phyloP scores from a whole-genome alignment of 1,140 invertebrate species.

The Drosophila erecta region DNA sequence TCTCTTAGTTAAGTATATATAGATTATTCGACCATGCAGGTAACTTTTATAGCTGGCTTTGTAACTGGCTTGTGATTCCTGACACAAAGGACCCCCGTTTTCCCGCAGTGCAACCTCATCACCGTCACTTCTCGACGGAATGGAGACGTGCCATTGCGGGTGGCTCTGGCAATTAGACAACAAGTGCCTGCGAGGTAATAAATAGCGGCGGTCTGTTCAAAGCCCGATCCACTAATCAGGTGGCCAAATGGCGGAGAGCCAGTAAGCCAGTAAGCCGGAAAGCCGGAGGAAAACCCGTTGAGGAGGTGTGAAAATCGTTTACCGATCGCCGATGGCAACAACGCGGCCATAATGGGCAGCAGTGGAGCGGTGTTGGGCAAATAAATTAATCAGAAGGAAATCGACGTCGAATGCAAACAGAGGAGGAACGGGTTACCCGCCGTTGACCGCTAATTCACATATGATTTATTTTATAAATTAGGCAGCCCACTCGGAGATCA shows the following conservation, averaged over 20 bases:
- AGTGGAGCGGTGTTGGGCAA: constrained; percentile 47
- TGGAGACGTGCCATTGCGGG: constrained; percentile 69
- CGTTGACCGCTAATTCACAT: constrained; percentile 72
- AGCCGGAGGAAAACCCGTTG: constrained; percentile 28
- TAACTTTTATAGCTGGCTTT: too few relatives aligned
- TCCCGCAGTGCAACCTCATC: constrained; percentile 20
- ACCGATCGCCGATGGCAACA: constrained; percentile 48
- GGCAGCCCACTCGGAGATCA: constrained; percentile 46
- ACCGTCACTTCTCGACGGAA: constrained; percentile 3
- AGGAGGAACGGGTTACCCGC: constrained; percentile 47
- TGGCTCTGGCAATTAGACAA: constrained; percentile 79
- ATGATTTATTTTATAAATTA: constrained; percentile 76
- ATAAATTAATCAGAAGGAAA: constrained; percentile 80
- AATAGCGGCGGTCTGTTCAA: constrained; percentile 57
- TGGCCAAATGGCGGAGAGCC: constrained; percentile 21
- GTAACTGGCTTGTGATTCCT: too few relatives aligned
- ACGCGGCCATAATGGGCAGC: constrained; percentile 56
- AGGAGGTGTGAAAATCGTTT: constrained; percentile 75
- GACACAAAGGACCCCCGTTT: background rate
- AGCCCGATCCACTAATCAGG: constrained; percentile 58
- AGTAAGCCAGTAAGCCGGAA: constrained; percentile 5
- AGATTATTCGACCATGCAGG: too few relatives aligned
- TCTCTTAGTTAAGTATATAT: too few relatives aligned
- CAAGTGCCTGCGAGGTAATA: constrained; percentile 60
- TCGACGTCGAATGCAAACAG: constrained; percentile 46